A percentile compares a stretch with the other conserved stretches of the same genome.
These are phyloP conservation scores for Nyctalus aviator DNA, from an alignment of 2,797 vertebrate species.

Conservation along the genomic window DNA sequence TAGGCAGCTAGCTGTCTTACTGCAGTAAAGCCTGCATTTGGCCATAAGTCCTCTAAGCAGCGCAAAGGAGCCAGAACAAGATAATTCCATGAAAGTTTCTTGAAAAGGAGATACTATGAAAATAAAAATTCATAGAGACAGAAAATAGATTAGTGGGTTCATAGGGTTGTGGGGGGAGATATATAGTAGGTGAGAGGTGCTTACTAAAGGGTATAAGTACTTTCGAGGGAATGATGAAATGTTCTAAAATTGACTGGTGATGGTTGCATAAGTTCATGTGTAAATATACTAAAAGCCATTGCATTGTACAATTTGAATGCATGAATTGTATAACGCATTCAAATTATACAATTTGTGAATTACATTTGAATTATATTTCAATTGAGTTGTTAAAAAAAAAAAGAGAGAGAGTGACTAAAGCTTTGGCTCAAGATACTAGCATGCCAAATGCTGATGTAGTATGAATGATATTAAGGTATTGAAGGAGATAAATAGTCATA, in stretches of 20 bases:
- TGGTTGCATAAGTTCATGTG: not conserved
- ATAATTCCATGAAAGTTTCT: not conserved
- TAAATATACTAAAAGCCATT: not conserved
- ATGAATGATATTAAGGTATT: not conserved
- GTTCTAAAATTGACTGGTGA: not conserved
- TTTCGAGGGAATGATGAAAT: not conserved
- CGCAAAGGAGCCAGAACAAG: no score
- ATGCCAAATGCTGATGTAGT: not conserved
- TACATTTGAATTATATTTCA: slow-evolving; percentile 5
- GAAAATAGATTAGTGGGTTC: not conserved
- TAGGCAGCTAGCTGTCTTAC: not conserved
- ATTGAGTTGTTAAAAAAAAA: not conserved
- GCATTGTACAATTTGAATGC: not conserved
- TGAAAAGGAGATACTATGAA: not conserved
- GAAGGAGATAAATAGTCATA: not conserved
- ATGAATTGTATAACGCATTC: not conserved
- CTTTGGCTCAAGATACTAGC: not conserved
- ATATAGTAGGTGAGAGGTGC: not conserved
- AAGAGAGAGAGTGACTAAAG: not conserved
- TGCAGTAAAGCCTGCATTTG: not conserved
- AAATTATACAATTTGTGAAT: not conserved
- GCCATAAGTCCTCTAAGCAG: not conserved
- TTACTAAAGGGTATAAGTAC: not conserved
- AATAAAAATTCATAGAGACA: not conserved
- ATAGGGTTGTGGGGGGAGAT: not conserved